Base-by-base conservation (phyloP, 53 echinoderm and acorn worm species). In the Antedon mediterranea region DNA sequence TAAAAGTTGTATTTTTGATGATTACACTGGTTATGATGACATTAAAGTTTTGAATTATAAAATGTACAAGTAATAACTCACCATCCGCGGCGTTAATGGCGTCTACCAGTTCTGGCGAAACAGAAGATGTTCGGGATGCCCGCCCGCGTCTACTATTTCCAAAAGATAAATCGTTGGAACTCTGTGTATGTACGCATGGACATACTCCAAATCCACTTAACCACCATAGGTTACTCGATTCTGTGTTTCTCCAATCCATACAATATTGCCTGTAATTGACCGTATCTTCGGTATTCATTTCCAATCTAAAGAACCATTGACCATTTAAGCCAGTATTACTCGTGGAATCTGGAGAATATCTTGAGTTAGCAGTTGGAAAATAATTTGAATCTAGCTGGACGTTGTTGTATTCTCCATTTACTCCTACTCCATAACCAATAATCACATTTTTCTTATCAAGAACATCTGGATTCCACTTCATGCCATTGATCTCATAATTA, bases 241-340 rank as follows among this genome's bases (percentile, higher is more conserved):
- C 81, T 1, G 0, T 18, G 34, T 43, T 34, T 71, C 90, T 90
- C 93, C 93, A 93, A 43, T 93, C 85, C 37, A 90, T 71, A 80
- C 93, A 93, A 34, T 73, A 86, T 72, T 86, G 80, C 30, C 90
- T 90, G 43, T 84, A 80, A 27, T 93, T 93, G 71, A 93, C 33
- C 4, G 93, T 93, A 75, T 77, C 72, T 6, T 79, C 81, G 9
- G 78, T 85, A 83, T 93, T 93, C 30, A 75, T 76, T 34, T 93
- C 93, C 2, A 93, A 72, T 28, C 93, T 78, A 71, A 86, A 89
- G 80, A 93, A 86, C 93, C 93, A 93, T 31, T 88, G 86, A 13
- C 91, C 91, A 30, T 74, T 30, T 34, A 78, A 73, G n/a, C 78
- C 86, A 44, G 78, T 86, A 72, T 86, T 82, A 3, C 86, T 82